A percentile compares a stretch with the other conserved stretches of the same genome.
phyloP scores from a whole-genome alignment of 2,113 vertebrate genomes.

The Hucho hucho region DNA sequence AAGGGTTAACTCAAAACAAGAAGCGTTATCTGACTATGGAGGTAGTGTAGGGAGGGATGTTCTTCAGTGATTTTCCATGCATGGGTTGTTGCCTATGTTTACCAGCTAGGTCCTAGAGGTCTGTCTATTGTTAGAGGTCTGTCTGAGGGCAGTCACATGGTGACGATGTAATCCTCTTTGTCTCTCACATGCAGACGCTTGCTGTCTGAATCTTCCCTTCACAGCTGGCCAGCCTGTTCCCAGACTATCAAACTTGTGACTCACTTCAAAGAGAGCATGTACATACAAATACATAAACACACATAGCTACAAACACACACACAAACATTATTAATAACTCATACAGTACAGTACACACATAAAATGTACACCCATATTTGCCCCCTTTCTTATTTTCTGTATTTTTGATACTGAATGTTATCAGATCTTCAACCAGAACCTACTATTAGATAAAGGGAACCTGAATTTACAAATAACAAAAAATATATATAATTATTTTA shows the following conservation, averaged over 20 bases:
- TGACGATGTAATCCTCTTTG: constrained; percentile 68
- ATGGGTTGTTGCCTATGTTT: constrained; percentile 2
- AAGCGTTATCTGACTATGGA: too few relatives aligned
- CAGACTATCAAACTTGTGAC: constrained; percentile 48
- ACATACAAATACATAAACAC: constrained; percentile 23
- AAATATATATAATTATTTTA: too few relatives aligned
- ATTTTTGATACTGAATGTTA: too few relatives aligned
- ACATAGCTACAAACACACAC: constrained; percentile 4
- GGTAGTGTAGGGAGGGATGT: neutral
- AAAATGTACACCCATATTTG: too few relatives aligned
- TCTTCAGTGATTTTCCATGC: neutral
- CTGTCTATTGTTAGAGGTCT: constrained; percentile 56
- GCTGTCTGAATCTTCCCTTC: constrained; percentile 45
- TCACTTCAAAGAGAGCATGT: constrained; percentile 36
- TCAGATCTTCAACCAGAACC: too few relatives aligned
- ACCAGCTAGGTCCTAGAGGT: constrained; percentile 31
- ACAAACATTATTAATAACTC: neutral
- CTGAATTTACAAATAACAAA: too few relatives aligned
- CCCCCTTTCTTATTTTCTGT: too few relatives aligned
- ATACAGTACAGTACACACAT: neutral
- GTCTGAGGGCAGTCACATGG: constrained; percentile 68
- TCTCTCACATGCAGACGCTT: constrained; percentile 60
- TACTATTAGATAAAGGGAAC: too few relatives aligned
- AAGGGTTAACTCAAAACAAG: too few relatives aligned
- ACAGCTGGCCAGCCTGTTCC: constrained; percentile 30